Base-by-base conservation (phyloP, 2,113 vertebrate genomes). In the Cephalopholis sonnerati region DNA sequence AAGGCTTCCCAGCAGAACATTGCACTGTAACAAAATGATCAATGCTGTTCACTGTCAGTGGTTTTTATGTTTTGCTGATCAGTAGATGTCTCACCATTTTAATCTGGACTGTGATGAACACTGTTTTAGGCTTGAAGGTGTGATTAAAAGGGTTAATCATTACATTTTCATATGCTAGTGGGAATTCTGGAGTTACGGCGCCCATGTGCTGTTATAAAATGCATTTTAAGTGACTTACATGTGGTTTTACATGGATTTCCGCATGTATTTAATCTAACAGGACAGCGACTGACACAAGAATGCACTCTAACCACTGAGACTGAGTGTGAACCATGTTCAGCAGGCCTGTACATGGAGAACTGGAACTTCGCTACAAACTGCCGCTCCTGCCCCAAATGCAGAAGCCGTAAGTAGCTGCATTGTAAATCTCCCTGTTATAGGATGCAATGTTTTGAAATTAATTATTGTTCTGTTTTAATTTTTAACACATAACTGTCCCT, bases 301-400 rank as follows among this genome's bases (percentile, higher is more conserved):
- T 96, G 95, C 82, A 59, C 70, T 15, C 3, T 4, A 20, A 53
- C 3, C 1, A 20, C 1, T 0, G 91, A 95, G 9, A 93, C 67
- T 1, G 66, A 32, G 17, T 96, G 95, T 87, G 58, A 68, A 44
- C 20, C 2, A 2, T 96, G 95, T 66, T 7, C 16, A 2, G 0
- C 0, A 4, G 74, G 41, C 20, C 89, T 36, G 32, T 93, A 51
- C 66, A 80, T 44, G 1, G 87, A 92, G 0, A 20, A 0, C 0
- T 75, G 61, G 57, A 94, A 91, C 86, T 94, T 78, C 62, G 24
- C 11, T 32, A 0, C 0, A 2, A 94, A 94, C 46, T 96, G 95
- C 82, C 50, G 80, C 18, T 1, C 5, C 9, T 96, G 95, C 64
- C 0, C 0, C 1, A 74, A 2, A 46, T 96, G 95, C 83, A 71